Evolutionary conservation across 2,888 invertebrate species (phyloP), one percentile per base, ranked within the genome.

Genomic region (Drosophila neutralis): DNA sequence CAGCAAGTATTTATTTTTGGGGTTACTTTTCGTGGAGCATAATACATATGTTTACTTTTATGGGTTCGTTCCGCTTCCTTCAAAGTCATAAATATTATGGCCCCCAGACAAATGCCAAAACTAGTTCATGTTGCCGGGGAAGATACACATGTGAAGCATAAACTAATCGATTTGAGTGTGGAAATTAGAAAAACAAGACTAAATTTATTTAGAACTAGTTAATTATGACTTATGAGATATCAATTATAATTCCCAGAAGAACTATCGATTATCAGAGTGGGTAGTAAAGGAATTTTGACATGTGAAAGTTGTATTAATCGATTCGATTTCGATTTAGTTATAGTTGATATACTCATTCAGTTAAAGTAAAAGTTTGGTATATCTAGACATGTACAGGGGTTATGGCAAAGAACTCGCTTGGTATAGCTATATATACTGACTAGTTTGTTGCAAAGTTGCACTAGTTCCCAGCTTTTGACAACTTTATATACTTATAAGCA

Each of bases 21-120:
- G 61, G 53, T 24, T 56, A 27, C 36, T 56, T 71, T 40, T 2
- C 15, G 13, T 31, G 40, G 21, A n/a, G 49, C n/a, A 48, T 29
- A 27, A 48, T 29, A 27, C 61, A 69, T 54, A 53, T 60, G 69
- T 49, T 71, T 45, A 52, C 42, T 71, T 63, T 63, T 62, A 73
- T 51, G 64, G 56, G 33, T 24, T 42, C 45, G 8, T 45, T 24
- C 21, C 24, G 8, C 4, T 45, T 4, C 8, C 52, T 24, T 40
- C 24, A n/a, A 29, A 57, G 33, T 59, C 40, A 51, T 67, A 62
- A 51, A 51, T 15, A 62, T 35, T 5, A 24, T 54, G 33, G 35
- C 45, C 45, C 24, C 29, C 24, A 29, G 24, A 24, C 40, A 51
- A 21, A 18, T 56, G 11, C 11, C 11, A n/a, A 15, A 52, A 51